Evolutionary conservation across 64 coral and sea anemone species (phyloP), one percentile per base, ranked within the genome.

Genomic region (Astreopora myriophthalma): DNA sequence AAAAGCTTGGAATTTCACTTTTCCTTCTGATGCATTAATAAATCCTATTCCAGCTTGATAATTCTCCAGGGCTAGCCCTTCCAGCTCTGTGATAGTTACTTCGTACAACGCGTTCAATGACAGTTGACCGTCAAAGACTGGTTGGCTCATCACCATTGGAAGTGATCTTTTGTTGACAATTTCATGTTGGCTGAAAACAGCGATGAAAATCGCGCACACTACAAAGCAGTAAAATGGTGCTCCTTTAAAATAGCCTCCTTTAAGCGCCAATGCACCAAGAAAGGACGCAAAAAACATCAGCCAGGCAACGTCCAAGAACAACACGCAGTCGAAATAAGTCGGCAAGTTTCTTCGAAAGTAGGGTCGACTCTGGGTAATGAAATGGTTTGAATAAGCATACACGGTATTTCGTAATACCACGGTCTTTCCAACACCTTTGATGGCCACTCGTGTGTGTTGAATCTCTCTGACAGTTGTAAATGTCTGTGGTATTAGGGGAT

Each of bases 1-100:
- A 62, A 96, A 93, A 6, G 91, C 95, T 76, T 96, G 95, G 58
- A 96, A 93, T 23, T 96, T 58, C 30, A 96, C 85, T 48, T 71
- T 70, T 71, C 95, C 95, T 14, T 85, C 84, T n/a, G 30, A 79
- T 33, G 86, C n/a, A 25, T 86, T 42, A 8, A 93, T 16, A 20
- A 77, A 96, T 0, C 91, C 95, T 17, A 93, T 58, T 0, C 95
- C 95, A 52, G 85, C 69, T n/a, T 24, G 48, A 72, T 93, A 96
- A 62, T 96, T 96, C 9, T 83, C 32, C 17, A 93, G 78, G 7
- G 91, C 91, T 12, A 96, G 32, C 37, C 95, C 91, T 3, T 67
- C 67, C 23, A 96, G 42, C n/a, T 96, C 91, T 26, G 52, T 83
- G 46, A 96, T 34, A 23, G 91, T 93, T 49, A 96, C 79, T 68